Percentiles rank a stretch among this genome's conserved stretches.
Evolutionary conservation across 2,797 vertebrate species (phyloP).

Genomic region (Australoheros facetus): DNA sequence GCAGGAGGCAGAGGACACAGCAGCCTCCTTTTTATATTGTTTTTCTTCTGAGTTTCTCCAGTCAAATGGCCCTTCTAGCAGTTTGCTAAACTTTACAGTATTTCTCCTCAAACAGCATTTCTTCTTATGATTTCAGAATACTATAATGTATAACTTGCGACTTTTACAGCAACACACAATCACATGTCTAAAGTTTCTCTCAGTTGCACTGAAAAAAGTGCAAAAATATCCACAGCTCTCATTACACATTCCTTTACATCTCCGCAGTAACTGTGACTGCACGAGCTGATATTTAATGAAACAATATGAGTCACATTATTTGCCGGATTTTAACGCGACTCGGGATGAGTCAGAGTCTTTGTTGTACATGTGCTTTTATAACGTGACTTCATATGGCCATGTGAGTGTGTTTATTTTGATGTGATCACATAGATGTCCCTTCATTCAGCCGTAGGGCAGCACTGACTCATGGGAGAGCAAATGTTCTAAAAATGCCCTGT

Average conservation of each 20-base stretch:
- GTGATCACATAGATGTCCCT: constrained; percentile 30
- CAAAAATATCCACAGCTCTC: neutral
- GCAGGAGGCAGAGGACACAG: constrained; percentile 26
- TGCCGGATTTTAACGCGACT: neutral
- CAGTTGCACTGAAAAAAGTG: neutral
- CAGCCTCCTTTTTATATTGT: constrained; percentile 30
- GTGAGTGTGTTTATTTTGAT: constrained; percentile 23
- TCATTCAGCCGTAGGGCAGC: constrained; percentile 41
- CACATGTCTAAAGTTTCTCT: neutral
- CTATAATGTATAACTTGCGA: neutral
- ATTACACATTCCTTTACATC: neutral
- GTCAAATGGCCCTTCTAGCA: neutral
- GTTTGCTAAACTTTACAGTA: neutral
- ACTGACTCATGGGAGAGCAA: constrained; percentile 42
- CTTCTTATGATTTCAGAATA: neutral
- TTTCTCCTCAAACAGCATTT: neutral
- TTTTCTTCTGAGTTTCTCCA: constrained; percentile 3
- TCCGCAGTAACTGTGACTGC: neutral
- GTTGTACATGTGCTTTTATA: constrained; percentile 15
- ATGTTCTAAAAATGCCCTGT: constrained; percentile 28
- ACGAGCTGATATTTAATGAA: neutral
- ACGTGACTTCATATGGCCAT: constrained; percentile 29
- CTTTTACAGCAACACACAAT: neutral
- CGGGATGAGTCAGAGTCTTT: neutral
- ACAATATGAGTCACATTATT: neutral